phyloP scores from a whole-genome alignment of 2,888 invertebrate species.

The Glaucopsyche alexis region DNA sequence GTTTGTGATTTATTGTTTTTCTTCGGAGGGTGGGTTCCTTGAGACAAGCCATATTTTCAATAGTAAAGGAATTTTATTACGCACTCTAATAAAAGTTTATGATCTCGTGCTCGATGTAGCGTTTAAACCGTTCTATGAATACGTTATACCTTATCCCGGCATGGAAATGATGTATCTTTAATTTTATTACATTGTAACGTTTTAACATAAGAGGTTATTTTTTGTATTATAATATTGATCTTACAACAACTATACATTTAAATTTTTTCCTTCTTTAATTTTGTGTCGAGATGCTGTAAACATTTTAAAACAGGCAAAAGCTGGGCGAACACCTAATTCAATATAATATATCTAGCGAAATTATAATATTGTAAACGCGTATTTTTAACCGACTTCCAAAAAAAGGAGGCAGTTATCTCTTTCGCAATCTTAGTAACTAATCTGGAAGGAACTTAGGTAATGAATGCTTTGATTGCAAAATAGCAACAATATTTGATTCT shows the following conservation, averaged over 20 bases:
- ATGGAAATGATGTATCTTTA: conserved; percentile 6
- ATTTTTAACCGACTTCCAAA: no score
- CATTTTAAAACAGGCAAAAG: no score
- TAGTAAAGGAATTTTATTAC: conserved; percentile 42
- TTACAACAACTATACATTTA: no score
- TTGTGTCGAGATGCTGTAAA: no score
- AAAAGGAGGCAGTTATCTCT: no score
- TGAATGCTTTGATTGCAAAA: conserved; percentile 16
- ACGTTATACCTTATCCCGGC: conserved; percentile 6
- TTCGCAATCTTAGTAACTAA: not conserved
- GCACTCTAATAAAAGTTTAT: conserved; percentile 45
- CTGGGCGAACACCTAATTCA: no score
- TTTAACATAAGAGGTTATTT: not conserved
- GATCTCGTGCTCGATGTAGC: conserved; percentile 31
- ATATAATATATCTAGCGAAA: no score
- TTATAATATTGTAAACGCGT: no score
- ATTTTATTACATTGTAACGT: not conserved
- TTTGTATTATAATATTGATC: not conserved
- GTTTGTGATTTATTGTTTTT: conserved; percentile 76
- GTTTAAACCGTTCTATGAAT: conserved; percentile 28
- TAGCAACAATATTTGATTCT: conserved; percentile 12
- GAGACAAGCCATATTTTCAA: conserved; percentile 46
- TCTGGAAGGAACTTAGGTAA: conserved; percentile 7
- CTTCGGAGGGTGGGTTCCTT: conserved; percentile 44
- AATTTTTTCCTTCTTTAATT: no score